These are phyloP conservation scores for Lineus longissimus DNA, from an alignment of 1,140 invertebrate genomes.

Conservation along the genomic window DNA sequence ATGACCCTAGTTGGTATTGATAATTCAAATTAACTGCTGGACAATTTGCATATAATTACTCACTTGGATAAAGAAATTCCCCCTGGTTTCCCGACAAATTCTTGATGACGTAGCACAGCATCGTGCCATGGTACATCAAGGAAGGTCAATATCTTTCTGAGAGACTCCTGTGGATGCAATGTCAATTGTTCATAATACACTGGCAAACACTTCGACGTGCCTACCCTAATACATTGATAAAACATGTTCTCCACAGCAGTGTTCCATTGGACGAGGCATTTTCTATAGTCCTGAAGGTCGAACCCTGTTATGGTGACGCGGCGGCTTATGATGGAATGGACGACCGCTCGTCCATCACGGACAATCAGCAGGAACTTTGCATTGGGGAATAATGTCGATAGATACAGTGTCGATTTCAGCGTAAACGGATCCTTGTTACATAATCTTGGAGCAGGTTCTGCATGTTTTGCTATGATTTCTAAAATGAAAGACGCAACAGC, in stretches of 20 bases:
- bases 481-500: conserved; percentile 95
- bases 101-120: conserved; percentile 93
- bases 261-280: conserved; percentile 95
- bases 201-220: conserved; percentile 77
- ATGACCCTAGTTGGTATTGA: no score
- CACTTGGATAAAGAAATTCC: conserved; percentile 84
- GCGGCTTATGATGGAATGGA: conserved; percentile 97
- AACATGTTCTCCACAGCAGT: conserved; percentile 91
- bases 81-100: conserved; percentile 92
- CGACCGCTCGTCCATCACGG: conserved; percentile 92
- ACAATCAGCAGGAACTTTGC: conserved; percentile 98
- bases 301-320: conserved; percentile 98
- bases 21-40: no score
- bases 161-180: conserved; percentile 83
- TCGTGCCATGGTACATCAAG: conserved; percentile 93
- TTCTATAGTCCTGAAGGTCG: conserved; percentile 86
- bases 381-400: conserved; percentile 71
- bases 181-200: conserved; percentile 96
- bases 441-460: conserved; percentile 80
- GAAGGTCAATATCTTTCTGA: conserved; percentile 86
- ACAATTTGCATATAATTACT: conserved; percentile 46
- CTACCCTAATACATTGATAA: conserved; percentile 81
- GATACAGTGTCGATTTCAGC: conserved; percentile 73
- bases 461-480: conserved; percentile 69
- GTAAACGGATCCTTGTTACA: conserved; percentile 99